Base-by-base conservation (phyloP, 2,797 vertebrate genomes). In the Florisuga fusca region DNA sequence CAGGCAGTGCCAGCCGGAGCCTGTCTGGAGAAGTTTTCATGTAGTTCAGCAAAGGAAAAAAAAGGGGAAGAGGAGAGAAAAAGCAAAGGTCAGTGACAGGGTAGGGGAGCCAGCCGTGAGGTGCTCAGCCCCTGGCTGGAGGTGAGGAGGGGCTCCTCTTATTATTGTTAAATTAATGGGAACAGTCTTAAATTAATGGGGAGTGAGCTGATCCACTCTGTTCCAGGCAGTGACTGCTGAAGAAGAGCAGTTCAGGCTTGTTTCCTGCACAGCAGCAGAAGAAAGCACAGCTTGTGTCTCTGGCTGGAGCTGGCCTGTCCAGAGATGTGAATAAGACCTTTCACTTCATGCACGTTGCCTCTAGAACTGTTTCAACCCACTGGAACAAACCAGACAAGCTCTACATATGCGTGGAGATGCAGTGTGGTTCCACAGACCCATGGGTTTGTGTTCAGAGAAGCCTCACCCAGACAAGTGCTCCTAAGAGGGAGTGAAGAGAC, bases 221-320 rank as follows among this genome's bases (percentile, higher is more conserved):
- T 95, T 84, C 89, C 95, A 92, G 90, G 83, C 93, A 21, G 78
- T 15, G 86, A 59, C 84, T 84, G 4, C 69, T 41, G 87, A 87
- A 51, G 75, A 68, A 4, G 17, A 19, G 31, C 66, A 45, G 90
- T 66, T 61, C 64, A 76, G 62, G 66, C 84, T 82, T 91, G 91
- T 94, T 89, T 85, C 51, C 67, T 72, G 15, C 41, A 41, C 63
- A 6, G 2, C 34, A 27, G 81, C 33, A 77, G 68, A 91, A 92
- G 93, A 96, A 95, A 90, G 88, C 15, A 0, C 27, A 48, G 87
- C 75, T 90, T 96, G 94, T 96, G 85, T 66, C 58, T 64, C 51
- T 1, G 36, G 11, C n/a, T 68, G 80, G 76, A 88, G 61, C 80
- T 8, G 13, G 64, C 43, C 84, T 72, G 71, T 83, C 76, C 51